Evolutionary conservation across 2,113 vertebrate species (phyloP).

Genomic region (Rynchops niger): DNA sequence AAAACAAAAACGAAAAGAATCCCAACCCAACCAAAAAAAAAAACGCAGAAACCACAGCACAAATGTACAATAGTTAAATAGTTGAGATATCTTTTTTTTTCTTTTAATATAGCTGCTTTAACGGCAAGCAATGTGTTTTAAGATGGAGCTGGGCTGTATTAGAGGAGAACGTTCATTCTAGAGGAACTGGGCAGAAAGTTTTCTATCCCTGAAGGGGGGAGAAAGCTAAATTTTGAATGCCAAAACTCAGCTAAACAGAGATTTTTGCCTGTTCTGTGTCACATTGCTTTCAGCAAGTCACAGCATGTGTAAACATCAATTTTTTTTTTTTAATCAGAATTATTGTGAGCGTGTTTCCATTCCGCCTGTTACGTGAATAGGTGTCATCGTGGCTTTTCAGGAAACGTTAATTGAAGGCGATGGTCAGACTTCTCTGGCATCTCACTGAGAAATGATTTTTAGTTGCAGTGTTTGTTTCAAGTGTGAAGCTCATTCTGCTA

Average conservation of each 20-base stretch:
- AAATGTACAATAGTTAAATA: not conserved
- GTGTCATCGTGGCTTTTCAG: not conserved
- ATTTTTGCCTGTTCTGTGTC: too few relatives aligned
- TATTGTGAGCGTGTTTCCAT: not conserved
- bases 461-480: not conserved
- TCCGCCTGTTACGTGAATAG: rapidly evolving
- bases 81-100: not conserved
- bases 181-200: not conserved
- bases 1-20: too few relatives aligned
- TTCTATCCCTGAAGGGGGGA: not conserved
- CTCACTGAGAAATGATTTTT: not conserved
- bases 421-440: too few relatives aligned
- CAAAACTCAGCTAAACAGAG: not conserved
- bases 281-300: not conserved
- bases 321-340: not conserved
- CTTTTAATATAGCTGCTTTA: not conserved
- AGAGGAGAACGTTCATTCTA: not conserved
- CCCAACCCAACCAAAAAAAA: too few relatives aligned
- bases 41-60: too few relatives aligned
- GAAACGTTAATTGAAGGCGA: not conserved
- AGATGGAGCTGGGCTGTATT: not conserved
- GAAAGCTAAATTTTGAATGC: not conserved
- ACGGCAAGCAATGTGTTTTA: too few relatives aligned
- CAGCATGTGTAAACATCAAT: not conserved
- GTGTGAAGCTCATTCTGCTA: not conserved